Conservation (phyloP, 2,888 invertebrate species). For the Gastracanthus pulcherrimus region DNA sequence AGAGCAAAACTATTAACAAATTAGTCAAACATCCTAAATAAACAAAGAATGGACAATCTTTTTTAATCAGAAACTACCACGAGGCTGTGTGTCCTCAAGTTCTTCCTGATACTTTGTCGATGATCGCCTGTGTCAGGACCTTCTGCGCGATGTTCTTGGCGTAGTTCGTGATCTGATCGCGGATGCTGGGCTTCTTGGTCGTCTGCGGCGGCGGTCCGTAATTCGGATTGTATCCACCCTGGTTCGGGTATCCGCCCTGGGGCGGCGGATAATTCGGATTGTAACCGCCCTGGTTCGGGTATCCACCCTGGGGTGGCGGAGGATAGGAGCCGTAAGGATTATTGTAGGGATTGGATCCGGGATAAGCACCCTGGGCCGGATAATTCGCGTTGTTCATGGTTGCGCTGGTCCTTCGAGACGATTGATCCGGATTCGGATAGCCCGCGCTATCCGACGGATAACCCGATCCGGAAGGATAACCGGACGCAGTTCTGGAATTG, state of each 20-base stretch:
- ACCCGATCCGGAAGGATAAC: constrained; percentile 26
- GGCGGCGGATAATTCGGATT: constrained; percentile 36
- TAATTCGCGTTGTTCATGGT: constrained; percentile 62
- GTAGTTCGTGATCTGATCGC: constrained; percentile 67
- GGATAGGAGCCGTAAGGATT: constrained; percentile 60
- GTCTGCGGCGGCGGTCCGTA: constrained; percentile 59
- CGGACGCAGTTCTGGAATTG: constrained; percentile 40
- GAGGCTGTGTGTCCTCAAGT: too few relatives aligned
- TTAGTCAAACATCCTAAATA: not conserved
- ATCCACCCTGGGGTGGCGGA: constrained; percentile 53
- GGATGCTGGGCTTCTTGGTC: constrained; percentile 68
- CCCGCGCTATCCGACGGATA: constrained; percentile 35
- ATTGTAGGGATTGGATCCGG: constrained; percentile 53
- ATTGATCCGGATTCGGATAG: constrained; percentile 50
- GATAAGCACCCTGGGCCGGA: constrained; percentile 56
- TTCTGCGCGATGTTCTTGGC: constrained; percentile 70
- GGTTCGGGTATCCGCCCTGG: constrained; percentile 53
- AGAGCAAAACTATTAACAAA: not conserved
- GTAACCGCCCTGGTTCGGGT: constrained; percentile 51
- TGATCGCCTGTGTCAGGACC: constrained; percentile 68
- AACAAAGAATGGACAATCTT: too few relatives aligned
- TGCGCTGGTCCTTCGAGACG: constrained; percentile 60
- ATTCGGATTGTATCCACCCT: constrained; percentile 46
- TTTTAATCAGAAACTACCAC: not conserved
- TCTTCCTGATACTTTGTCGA: constrained; percentile 66